phyloP scores from a whole-genome alignment of 1,140 invertebrate species.

The Drosophila saltans region DNA sequence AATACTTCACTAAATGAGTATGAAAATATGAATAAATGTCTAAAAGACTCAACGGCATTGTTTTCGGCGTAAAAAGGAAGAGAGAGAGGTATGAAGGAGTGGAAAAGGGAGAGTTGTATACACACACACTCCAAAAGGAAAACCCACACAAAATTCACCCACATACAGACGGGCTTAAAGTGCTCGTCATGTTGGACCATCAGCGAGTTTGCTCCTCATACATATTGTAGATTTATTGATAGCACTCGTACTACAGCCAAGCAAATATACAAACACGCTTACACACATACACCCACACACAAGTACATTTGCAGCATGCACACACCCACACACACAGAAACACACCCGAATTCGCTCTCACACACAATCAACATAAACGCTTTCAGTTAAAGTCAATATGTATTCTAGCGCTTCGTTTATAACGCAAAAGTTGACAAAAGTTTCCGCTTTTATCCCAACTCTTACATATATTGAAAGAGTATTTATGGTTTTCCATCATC shows the following conservation, averaged over 20 bases:
- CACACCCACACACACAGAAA: constrained; percentile 8
- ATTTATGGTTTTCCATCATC: constrained; percentile 73
- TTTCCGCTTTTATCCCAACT: constrained; percentile 35
- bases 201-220: constrained; percentile 54
- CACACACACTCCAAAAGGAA: not conserved
- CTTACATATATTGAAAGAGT: constrained; percentile 14
- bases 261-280: constrained; percentile 32
- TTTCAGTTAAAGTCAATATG: constrained; percentile 74
- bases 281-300: not conserved
- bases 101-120: not conserved
- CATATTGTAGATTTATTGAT: constrained; percentile 70
- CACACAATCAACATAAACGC: constrained; percentile 63
- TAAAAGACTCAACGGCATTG: constrained; percentile 36
- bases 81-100: constrained; percentile 3
- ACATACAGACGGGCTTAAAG: constrained; percentile 24
- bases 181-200: constrained; percentile 34
- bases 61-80: constrained; percentile 22
- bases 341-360: constrained; percentile 4
- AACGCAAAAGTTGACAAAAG: constrained; percentile 66
- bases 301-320: not conserved
- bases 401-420: constrained; percentile 70
- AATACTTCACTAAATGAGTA: not conserved
- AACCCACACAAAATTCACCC: constrained; percentile 1
- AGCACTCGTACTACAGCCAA: constrained; percentile 33
- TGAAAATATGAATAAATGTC: constrained; percentile 36